Conservation (phyloP, 1,140 invertebrate species). For the Megalonaias nervosa region DNA sequence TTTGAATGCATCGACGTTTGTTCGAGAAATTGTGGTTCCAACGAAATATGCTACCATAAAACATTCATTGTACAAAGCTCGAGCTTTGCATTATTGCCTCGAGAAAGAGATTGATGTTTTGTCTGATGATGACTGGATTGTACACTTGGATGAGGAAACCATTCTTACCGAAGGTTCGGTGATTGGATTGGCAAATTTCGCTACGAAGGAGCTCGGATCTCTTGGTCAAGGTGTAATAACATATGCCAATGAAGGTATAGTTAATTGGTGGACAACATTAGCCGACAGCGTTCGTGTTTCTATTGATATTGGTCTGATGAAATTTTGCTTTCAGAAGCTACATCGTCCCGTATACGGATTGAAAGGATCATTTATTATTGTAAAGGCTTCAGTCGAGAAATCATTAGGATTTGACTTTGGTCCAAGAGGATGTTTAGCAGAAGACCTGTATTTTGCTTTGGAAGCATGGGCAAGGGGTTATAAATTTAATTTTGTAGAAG, state of each 20-base stretch:
- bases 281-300: constrained; percentile 96
- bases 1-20: constrained; percentile 80
- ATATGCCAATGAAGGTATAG: constrained; percentile 94
- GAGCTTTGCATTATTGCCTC: constrained; percentile 96
- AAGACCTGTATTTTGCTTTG: constrained; percentile 97
- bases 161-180: constrained; percentile 91
- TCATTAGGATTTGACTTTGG: constrained; percentile 95
- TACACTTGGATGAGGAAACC: constrained; percentile 98
- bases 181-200: constrained; percentile 94
- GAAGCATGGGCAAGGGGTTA: constrained; percentile 78
- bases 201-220: constrained; percentile 90
- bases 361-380: constrained; percentile 78
- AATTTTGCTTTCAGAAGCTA: constrained; percentile 92
- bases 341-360: constrained; percentile 96
- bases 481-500: constrained; percentile 40
- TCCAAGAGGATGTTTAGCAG: constrained; percentile 92
- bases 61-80: constrained; percentile 93
- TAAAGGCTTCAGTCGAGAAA: constrained; percentile 87
- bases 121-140: constrained; percentile 93
- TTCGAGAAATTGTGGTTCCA: constrained; percentile 90
- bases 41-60: constrained; percentile 87
- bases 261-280: constrained; percentile 97
- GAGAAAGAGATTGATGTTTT: constrained; percentile 89
- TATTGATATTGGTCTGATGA: constrained; percentile 92
- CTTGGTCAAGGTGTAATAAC: constrained; percentile 98